Conservation (phyloP, 2,888 invertebrate species). For the Chymomyza procnemis region DNA sequence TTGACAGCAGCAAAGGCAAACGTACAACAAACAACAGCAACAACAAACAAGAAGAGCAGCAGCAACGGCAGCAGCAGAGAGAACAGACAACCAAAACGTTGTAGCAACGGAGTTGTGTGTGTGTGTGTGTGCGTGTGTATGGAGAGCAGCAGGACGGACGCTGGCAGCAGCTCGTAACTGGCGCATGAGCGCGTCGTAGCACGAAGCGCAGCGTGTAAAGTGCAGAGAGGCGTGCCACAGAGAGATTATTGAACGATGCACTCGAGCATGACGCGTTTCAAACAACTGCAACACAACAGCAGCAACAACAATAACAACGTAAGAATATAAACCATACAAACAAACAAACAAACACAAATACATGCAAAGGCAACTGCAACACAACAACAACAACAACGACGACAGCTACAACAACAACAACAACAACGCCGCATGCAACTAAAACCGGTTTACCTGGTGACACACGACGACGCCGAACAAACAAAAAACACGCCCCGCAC, state of each 20-base stretch:
- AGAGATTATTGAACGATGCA: conserved; percentile 74
- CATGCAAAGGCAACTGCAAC: conserved; percentile 18
- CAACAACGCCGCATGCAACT: conserved; percentile 35
- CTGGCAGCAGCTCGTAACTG: no score
- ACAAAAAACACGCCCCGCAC: conserved; percentile 66
- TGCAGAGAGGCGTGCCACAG: conserved; percentile 71
- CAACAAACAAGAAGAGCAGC: conserved; percentile 15
- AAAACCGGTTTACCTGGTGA: conserved; percentile 64
- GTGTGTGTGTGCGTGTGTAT: no score
- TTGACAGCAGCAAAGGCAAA: conserved; percentile 63
- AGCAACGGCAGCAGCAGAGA: conserved; percentile 31
- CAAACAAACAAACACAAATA: conserved; percentile 37
- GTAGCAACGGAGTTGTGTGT: neutral
- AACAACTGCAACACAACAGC: conserved; percentile 38
- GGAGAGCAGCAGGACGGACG: conserved; percentile 6
- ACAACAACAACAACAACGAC: conserved; percentile 21
- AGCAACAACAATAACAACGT: conserved; percentile 19
- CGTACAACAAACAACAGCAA: neutral
- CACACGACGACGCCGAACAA: conserved; percentile 41
- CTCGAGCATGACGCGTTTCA: conserved; percentile 65
- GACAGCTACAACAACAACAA: conserved; percentile 30
- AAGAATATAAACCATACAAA: conserved; percentile 35
- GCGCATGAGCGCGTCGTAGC: conserved; percentile 49
- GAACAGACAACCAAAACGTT: conserved; percentile 56
- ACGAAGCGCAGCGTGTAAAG: conserved; percentile 59